Evolutionary conservation across 2,888 invertebrate species (phyloP), one percentile per base, ranked within the genome.

Genomic region (Xiphydria camelus): DNA sequence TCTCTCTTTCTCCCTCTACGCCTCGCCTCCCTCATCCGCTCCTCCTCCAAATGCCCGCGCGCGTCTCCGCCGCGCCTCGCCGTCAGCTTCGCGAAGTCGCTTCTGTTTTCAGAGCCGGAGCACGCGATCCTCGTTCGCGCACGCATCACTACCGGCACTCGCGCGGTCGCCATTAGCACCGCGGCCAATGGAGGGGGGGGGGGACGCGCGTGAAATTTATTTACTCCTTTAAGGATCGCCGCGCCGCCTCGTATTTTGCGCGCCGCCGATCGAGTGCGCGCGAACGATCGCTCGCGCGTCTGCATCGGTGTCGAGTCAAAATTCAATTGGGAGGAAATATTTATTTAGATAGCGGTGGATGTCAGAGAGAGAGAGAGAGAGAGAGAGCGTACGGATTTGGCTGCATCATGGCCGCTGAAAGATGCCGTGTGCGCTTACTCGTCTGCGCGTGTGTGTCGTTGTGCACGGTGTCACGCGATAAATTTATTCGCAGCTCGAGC

Each of bases 61-160:
- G n/a, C n/a, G n/a, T n/a, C n/a, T n/a, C n/a, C n/a, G 47, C 55
- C 47, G 51, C 46, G 34, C 42, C 45, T 48, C 55, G 51, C 62
- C 59, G 48, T 63, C 57, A 61, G 59, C 59, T 62, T 62, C 47
- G 57, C 58, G 54, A 56, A 66, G 62, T 61, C 66, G 69, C 70
- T 69, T 68, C 69, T 69, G 70, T 69, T 68, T 65, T 64, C 63
- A 64, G 55, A 54, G 57, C 55, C 57, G 54, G 49, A 60, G 61
- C 68, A 70, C 66, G 70, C 70, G 66, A 70, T 68, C 60, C 61
- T 57, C 55, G 51, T 51, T 57, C 59, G 51, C 51, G 49, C 53
- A 51, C 34, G 15, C 29, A 29, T 29, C 29, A 15, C 29, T 15
- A 29, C 12, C n/a, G n/a, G n/a, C n/a, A n/a, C n/a, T n/a, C n/a